Base-by-base conservation (phyloP, 2,888 invertebrate species). In the Heliconius sara region DNA sequence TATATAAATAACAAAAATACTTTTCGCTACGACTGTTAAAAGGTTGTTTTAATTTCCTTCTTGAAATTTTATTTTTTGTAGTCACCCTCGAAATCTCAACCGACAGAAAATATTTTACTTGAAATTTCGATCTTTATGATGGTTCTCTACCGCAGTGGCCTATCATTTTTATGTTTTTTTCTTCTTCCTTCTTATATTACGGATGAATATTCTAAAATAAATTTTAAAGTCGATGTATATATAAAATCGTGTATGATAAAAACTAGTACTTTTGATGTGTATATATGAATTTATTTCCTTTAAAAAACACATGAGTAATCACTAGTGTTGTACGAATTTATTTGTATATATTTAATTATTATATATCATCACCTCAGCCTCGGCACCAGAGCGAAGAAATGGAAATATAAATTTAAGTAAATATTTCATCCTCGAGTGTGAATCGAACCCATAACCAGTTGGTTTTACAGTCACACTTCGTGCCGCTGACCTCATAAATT, bases 21-120 rank as follows among this genome's bases (percentile, higher is more conserved):
- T 30, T n/a, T 67, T 12, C 22, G 25, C n/a, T 60, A n/a, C 27
- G 74, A n/a, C 19, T 68, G 72, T 78, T 68, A 73, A 78, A 79
- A 77, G 34, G 70, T 65, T 74, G 39, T 63, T 79, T 79, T 74
- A 77, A 81, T 81, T 81, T 79, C 79, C 77, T 72, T 47, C 22
- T 71, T 66, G 75, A 67, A 77, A 75, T 75, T 77, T 77, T 27
- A 79, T 79, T 77, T 79, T 79, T 60, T 70, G 52, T 74, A 67
- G 57, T 30, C 74, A 27, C 75, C 43, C 65, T 77, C 34, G 47
- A 70, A 70, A 74, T 71, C 22, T 77, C 43, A 30, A 75, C 60
- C 43, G 57, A 25, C 65, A 63, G 47, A 77, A 75, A 81, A 70
- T 57, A 43, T 70, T 77, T 77, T 66, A 65, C 30, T 65, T 52